A percentile compares a stretch with the other conserved stretches of the same genome.
Evolutionary conservation across 2,113 vertebrate genomes (phyloP).

Genomic region (Caretta caretta): DNA sequence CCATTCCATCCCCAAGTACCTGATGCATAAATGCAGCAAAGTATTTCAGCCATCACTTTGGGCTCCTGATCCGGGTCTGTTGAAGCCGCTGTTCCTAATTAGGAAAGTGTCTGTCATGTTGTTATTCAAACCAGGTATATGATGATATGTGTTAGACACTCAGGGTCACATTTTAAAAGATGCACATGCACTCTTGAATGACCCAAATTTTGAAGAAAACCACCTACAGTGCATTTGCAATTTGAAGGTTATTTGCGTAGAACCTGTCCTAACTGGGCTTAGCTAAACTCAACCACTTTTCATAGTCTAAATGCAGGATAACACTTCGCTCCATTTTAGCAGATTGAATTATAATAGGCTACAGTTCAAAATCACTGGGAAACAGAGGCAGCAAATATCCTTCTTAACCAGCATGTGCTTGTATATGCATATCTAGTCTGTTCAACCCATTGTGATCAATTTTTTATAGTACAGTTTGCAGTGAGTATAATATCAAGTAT

Average conservation of each 20-base stretch:
- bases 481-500: neutral
- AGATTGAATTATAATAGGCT: neutral
- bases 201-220: neutral
- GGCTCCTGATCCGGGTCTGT: neutral
- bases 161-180: neutral
- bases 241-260: neutral
- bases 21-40: neutral
- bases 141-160: neutral
- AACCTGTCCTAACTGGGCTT: neutral
- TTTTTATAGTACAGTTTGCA: neutral
- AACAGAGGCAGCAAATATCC: neutral
- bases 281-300: too few relatives aligned
- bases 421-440: neutral
- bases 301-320: too few relatives aligned
- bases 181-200: neutral
- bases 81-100: conserved; percentile 4
- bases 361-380: neutral
- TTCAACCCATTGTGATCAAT: neutral
- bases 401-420: neutral
- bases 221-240: neutral
- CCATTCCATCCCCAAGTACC: neutral
- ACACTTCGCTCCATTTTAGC: too few relatives aligned
- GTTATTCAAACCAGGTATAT: neutral
- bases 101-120: neutral
- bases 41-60: neutral